Conservation (phyloP, 2,113 vertebrate genomes). For the Malurus elegans region DNA sequence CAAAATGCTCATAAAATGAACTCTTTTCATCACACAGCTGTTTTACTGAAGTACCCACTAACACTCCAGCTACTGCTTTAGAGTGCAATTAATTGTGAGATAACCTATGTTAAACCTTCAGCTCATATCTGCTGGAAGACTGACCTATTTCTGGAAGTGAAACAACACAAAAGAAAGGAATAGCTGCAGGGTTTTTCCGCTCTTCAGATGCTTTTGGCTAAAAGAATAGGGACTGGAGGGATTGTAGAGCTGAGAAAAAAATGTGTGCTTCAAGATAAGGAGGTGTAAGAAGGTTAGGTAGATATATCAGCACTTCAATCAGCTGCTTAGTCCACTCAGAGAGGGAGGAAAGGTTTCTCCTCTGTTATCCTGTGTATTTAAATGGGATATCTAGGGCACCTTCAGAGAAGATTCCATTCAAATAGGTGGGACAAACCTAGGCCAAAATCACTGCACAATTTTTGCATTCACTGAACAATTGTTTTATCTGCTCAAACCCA, state of each 20-base stretch:
- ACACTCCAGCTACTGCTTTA: neutral
- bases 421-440: neutral
- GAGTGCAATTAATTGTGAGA: constrained; percentile 9
- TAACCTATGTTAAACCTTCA: neutral
- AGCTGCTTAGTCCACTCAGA: neutral
- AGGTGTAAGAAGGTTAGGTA: neutral
- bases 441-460: neutral
- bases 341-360: neutral
- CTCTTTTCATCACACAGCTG: neutral
- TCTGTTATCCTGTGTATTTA: neutral
- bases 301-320: neutral
- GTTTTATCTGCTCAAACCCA: neutral
- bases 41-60: neutral
- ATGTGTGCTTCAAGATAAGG: neutral
- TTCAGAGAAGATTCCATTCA: neutral
- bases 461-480: neutral
- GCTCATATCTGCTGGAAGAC: neutral
- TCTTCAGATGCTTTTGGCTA: neutral
- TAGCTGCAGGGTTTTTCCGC: neutral
- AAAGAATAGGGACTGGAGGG: neutral
- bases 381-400: neutral
- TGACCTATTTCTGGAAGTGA: neutral
- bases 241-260: neutral
- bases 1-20: neutral
- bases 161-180: neutral